Base-by-base conservation (phyloP, 2,888 invertebrate species). In the Iselma pallidipennis region DNA sequence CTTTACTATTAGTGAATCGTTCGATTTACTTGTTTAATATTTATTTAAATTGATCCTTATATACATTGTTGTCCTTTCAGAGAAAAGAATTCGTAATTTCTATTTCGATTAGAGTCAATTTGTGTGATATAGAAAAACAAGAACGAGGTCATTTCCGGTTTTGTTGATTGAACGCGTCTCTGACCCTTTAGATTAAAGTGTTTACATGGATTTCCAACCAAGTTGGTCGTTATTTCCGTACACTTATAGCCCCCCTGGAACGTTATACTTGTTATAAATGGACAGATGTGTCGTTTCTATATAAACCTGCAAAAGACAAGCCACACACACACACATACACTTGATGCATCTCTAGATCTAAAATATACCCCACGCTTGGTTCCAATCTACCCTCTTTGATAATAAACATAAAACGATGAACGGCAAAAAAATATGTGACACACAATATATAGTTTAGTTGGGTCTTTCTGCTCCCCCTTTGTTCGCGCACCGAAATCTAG, bases 231-330 rank as follows among this genome's bases (percentile, higher is more conserved):
- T 56, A 50, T 55, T 56, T 60, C 45, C 51, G 51, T 19, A 31
- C n/a, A 51, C 51, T 21, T 4, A 28, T 14, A 33, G 37, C 10
- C 70, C 71, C 72, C 69, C 68, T 50, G 61, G 63, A 53, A 61
- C 55, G 66, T 57, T 61, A 58, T 52, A 53, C 65, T 45, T 10
- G 4, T 45, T 45, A 10, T 21, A 45, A 45, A 45, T 4, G 66
- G 66, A 68, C 73, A 73, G 73, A 73, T 73, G 73, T 58, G 61
- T 68, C 33, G 33, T 33, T 33, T 33, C 14, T 12, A 45, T 19
- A 65, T n/a, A 69, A 73, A 73, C 73, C 73, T 73, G 73, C 68
- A 72, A 67, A 69, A 70, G 69, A 73, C 68, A 71, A 61, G 69
- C 66, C 71, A 71, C 71, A 72, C 73, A 71, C 71, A 37, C 16